phyloP scores from a whole-genome alignment of 2,888 invertebrate genomes.

The Stegana nigrithorax region DNA sequence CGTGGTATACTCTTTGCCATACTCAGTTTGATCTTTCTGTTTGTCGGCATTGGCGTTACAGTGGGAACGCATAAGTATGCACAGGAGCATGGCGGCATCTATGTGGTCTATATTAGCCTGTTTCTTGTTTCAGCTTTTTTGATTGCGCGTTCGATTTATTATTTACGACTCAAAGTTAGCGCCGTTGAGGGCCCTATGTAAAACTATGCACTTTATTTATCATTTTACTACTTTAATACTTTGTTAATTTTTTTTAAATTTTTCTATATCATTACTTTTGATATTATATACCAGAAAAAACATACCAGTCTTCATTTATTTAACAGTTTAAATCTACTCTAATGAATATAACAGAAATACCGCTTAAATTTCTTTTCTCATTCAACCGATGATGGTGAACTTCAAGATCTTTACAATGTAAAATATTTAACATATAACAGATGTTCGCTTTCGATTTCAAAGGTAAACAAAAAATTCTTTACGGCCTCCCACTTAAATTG shows the following conservation, averaged over 20 bases:
- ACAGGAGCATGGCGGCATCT: slow-evolving; percentile 78
- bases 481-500: too few species aligned
- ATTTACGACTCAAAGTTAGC: slow-evolving; percentile 92
- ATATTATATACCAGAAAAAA: slow-evolving; percentile 56
- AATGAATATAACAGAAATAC: too few species aligned
- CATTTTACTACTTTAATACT: neutral
- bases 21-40: slow-evolving; percentile 79
- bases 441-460: too few species aligned
- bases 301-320: too few species aligned
- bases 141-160: slow-evolving; percentile 84
- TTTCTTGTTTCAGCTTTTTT: slow-evolving; percentile 81
- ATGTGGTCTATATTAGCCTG: slow-evolving; percentile 85
- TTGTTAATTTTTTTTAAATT: slow-evolving; percentile 5
- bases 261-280: slow-evolving; percentile 69
- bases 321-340: too few species aligned
- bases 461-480: too few species aligned
- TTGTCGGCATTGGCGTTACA: slow-evolving; percentile 85
- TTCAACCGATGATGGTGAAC: too few species aligned
- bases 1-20: slow-evolving; percentile 84
- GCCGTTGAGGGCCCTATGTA: slow-evolving; percentile 86
- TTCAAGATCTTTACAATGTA: too few species aligned
- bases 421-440: too few species aligned
- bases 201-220: slow-evolving; percentile 38
- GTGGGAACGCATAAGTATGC: slow-evolving; percentile 77
- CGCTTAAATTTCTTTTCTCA: too few species aligned